These are phyloP conservation scores for Trissonchulus latispiculum DNA, from an alignment of 2,888 invertebrate genomes.

Conservation along the genomic window DNA sequence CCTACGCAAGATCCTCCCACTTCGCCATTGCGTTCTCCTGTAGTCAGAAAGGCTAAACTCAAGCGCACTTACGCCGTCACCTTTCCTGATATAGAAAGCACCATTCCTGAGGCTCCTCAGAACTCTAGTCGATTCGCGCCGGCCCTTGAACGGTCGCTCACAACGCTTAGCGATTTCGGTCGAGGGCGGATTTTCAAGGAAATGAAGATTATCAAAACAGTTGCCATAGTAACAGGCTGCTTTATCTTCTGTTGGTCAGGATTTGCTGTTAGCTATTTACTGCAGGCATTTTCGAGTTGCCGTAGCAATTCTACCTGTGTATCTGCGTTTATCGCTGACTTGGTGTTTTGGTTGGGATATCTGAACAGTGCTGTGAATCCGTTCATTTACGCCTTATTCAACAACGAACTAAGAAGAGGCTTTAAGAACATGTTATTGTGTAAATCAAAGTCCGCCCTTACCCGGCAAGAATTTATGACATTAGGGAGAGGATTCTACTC, in stretches of 20 bases:
- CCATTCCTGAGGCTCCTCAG: neutral
- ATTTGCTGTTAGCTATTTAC: conserved; percentile 59
- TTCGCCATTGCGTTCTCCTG: neutral
- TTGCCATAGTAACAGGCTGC: conserved; percentile 87
- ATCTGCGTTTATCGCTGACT: neutral
- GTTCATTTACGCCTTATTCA: conserved; percentile 20
- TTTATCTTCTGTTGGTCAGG: conserved; percentile 92
- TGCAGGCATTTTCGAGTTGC: neutral
- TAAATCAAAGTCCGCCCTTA: too few species aligned
- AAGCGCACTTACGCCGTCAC: neutral
- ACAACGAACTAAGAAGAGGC: conserved; percentile 5
- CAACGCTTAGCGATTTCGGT: neutral
- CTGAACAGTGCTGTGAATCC: conserved; percentile 21
- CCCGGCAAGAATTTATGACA: too few species aligned
- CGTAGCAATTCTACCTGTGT: neutral
- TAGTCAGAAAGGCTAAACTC: neutral
- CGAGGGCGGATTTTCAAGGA: conserved; percentile 65
- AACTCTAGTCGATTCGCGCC: neutral
- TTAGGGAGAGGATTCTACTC: too few species aligned
- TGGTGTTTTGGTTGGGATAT: conserved; percentile 21
- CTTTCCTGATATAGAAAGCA: too few species aligned
- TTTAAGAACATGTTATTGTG: conserved; percentile 3
- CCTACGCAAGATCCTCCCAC: neutral
- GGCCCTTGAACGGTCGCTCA: neutral
- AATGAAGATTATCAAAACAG: conserved; percentile 89